Evolutionary conservation across 2,113 vertebrate species (phyloP).

Genomic region (Camarhynchus parvulus): DNA sequence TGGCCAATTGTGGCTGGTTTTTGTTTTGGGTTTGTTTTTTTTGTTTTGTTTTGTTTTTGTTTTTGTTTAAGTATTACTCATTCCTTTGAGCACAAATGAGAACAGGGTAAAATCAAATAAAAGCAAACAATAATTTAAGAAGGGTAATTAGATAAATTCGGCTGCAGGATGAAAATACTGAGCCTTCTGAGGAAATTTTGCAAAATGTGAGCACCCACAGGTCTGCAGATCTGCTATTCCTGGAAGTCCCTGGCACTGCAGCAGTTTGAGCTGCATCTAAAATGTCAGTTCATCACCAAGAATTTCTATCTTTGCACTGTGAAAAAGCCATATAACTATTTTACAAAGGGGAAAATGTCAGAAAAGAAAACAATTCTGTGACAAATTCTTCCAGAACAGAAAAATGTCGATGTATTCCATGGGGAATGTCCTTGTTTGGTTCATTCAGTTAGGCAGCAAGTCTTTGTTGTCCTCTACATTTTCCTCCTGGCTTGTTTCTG

Average conservation of each 20-base stretch:
- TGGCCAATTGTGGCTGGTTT: neutral
- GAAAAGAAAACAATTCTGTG: neutral
- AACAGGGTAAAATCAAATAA: neutral
- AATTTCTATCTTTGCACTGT: neutral
- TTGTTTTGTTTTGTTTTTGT: neutral
- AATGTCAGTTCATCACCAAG: neutral
- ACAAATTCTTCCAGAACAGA: neutral
- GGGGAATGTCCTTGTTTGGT: neutral
- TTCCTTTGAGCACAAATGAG: neutral
- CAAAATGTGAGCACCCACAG: neutral
- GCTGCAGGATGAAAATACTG: neutral
- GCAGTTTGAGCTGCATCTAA: neutral
- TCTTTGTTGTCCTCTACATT: neutral
- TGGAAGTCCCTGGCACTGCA: neutral
- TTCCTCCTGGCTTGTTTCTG: neutral
- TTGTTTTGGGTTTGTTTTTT: too few relatives aligned
- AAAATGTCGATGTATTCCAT: accelerated
- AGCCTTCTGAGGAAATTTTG: neutral
- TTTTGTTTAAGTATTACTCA: neutral
- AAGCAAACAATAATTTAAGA: neutral
- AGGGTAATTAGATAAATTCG: neutral
- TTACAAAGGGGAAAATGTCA: neutral
- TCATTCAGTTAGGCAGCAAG: neutral
- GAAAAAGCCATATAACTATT: neutral
- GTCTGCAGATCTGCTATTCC: neutral